Percentiles rank a stretch among this genome's conserved stretches.
These are phyloP conservation scores for Lasioglossum figueresi DNA, from an alignment of 2,888 invertebrate species.

Conservation along the genomic window DNA sequence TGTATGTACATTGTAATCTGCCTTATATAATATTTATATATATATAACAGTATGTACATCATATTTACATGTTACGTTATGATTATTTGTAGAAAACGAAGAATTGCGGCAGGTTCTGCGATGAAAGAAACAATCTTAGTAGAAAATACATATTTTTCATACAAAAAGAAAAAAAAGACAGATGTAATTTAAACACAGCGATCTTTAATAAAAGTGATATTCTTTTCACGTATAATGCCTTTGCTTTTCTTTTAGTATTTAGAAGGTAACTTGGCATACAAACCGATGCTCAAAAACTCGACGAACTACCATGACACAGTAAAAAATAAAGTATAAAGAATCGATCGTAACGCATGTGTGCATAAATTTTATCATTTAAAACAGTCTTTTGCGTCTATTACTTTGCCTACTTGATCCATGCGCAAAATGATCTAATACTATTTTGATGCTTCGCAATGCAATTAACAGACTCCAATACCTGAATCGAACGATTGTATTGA, in stretches of 20 bases:
- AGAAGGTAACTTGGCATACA: slow-evolving; percentile 13
- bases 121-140: slow-evolving; percentile 49
- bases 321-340: slow-evolving; percentile 38
- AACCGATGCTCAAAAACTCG: slow-evolving; percentile 18
- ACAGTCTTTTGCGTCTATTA: slow-evolving; percentile 29
- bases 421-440: slow-evolving; percentile 39
- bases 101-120: slow-evolving; percentile 54
- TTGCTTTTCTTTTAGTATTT: slow-evolving; percentile 26
- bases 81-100: slow-evolving; percentile 60
- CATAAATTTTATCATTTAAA: slow-evolving; percentile 22
- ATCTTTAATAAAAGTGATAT: slow-evolving; percentile 61
- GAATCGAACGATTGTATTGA: slow-evolving; percentile 35
- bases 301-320: neutral
- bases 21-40: slow-evolving; percentile 42
- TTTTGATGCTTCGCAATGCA: slow-evolving; percentile 17
- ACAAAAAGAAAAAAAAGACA: slow-evolving; percentile 40
- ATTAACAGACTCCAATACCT: slow-evolving; percentile 24
- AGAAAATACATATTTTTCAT: slow-evolving; percentile 63
- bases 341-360: slow-evolving; percentile 31
- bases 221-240: slow-evolving; percentile 50
- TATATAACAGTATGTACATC: slow-evolving; percentile 60
- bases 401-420: slow-evolving; percentile 28
- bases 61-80: slow-evolving; percentile 61
- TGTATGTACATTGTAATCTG: slow-evolving; percentile 41
- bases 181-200: slow-evolving; percentile 50